Evolutionary conservation across 2,888 invertebrate genomes (phyloP), one percentile per base, ranked within the genome.

Genomic region (Leptinotarsa tumamoca): DNA sequence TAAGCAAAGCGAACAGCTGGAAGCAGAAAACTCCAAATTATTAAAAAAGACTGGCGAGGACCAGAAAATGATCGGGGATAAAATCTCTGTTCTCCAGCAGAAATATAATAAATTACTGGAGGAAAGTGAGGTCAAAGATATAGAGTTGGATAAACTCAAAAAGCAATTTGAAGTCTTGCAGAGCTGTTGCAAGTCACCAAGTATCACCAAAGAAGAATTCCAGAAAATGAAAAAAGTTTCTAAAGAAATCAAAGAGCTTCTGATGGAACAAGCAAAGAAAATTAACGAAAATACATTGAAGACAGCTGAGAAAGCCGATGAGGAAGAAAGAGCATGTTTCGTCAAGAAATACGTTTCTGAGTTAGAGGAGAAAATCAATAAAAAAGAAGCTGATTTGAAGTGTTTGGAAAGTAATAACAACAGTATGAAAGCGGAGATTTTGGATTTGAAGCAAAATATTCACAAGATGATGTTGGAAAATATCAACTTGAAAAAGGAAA

Each of bases 401-500:
- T 43, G 27, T 1, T 50, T 79, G 2, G 76, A 80, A 71, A 23
- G 73, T 33, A 77, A 78, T 66, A 68, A 79, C 2, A 63, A 77
- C 21, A 79, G 76, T 21, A 51, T 78, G 13, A 67, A 75, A 1
- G 72, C 58, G 33, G 79, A 82, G 56, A 75, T 80, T 15, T 71
- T 73, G 15, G 78, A 80, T 58, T 67, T 81, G 49, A 80, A 79
- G 50, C 71, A 78, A 49, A 73, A 78, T 21, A 63, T 80, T 13
- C 72, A 78, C 21, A 81, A 79, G 52, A 50, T 81, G n/a, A 72
- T 79, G n/a, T 56, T 76, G 0, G 81, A 82, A 33, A 81, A 82
- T 50, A 78, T 78, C 27, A 72, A 69, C 13, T 54, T 82, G 52
- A 80, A 79, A 61, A 27, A 63, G 15, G 79, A 78, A n/a, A 80